Evolutionary conservation across 2,888 invertebrate species (phyloP).

Genomic region (Masnerella sp.): DNA sequence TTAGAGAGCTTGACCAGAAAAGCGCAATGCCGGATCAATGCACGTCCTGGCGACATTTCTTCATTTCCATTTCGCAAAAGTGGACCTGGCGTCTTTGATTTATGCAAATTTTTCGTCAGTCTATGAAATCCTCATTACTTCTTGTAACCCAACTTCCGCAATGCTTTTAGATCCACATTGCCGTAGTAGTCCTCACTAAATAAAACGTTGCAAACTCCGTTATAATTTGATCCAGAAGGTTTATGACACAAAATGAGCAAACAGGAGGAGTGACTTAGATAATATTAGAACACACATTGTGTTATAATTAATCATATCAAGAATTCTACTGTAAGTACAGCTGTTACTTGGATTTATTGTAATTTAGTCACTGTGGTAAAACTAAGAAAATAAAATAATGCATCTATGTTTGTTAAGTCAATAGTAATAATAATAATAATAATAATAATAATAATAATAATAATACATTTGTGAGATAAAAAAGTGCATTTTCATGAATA

Average conservation of each 20-base stretch:
- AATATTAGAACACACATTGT: no score
- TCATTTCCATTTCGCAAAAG: conserved; percentile 25
- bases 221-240: conserved; percentile 21
- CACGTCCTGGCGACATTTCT: conserved; percentile 24
- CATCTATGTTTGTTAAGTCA: no score
- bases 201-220: conserved; percentile 51
- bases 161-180: conserved; percentile 91
- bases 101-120: conserved; percentile 40
- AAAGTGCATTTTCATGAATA: not conserved
- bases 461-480: no score
- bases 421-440: no score
- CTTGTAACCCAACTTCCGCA: conserved; percentile 89
- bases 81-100: conserved; percentile 17
- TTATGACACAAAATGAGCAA: not conserved
- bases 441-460: no score
- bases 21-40: conserved; percentile 31
- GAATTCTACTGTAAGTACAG: no score
- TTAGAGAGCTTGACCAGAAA: conserved; percentile 60
- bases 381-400: no score
- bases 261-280: no score
- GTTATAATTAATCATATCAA: no score
- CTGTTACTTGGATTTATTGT: no score
- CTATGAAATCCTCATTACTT: conserved; percentile 68
- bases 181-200: conserved; percentile 94
- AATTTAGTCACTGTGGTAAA: no score